These are phyloP conservation scores for Caradrina kadenii DNA, from an alignment of 2,888 invertebrate species.

Conservation along the genomic window DNA sequence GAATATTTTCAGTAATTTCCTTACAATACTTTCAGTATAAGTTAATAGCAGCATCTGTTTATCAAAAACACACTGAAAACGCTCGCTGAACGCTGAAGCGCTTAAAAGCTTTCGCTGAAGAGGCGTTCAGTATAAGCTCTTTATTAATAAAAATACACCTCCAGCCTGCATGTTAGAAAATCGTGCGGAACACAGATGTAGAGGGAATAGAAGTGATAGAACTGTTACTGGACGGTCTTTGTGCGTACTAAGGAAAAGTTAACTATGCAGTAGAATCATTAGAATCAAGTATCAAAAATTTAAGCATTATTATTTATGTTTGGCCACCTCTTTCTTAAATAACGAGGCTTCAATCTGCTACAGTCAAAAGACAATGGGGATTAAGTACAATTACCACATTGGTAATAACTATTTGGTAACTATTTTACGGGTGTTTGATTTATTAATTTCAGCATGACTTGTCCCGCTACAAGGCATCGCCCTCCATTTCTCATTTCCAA, in stretches of 20 bases:
- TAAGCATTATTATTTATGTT: no score
- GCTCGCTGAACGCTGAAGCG: conserved; percentile 68
- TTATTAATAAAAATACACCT: conserved; percentile 87
- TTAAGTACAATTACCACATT: no score
- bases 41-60: conserved; percentile 60
- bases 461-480: no score
- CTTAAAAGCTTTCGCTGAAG: conserved; percentile 75
- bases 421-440: no score
- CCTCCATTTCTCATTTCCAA: no score
- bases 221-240: background rate
- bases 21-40: conserved; percentile 16
- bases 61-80: conserved; percentile 59
- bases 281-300: no score
- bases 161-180: conserved; percentile 73
- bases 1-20: conserved; percentile 25
- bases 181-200: conserved; percentile 52
- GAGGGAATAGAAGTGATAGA: conserved; percentile 46
- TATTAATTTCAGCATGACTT: no score
- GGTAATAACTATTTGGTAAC: no score
- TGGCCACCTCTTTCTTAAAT: no score
- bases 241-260: background rate
- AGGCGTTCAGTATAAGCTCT: conserved; percentile 78
- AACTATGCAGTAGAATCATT: no score
- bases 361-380: no score
- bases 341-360: no score